Evolutionary conservation across 2,888 invertebrate species (phyloP).

Genomic region (Achlya flavicornis): DNA sequence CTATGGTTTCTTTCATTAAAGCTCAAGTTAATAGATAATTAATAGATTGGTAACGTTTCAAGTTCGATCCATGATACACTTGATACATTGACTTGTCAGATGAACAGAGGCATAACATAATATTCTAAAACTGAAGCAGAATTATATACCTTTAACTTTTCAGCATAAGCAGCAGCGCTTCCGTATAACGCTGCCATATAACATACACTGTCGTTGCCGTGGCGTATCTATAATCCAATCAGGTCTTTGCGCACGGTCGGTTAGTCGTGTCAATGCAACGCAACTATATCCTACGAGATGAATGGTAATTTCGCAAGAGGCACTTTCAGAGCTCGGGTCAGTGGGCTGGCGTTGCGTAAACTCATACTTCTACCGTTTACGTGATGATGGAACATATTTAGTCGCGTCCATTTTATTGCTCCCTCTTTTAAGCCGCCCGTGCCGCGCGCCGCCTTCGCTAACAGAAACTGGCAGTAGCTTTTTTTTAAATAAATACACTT

Average conservation of each 20-base stretch:
- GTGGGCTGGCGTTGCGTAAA: constrained; percentile 26
- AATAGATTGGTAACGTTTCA: too few relatives aligned
- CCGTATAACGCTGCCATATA: neutral
- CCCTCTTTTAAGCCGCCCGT: neutral
- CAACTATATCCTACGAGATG: constrained; percentile 9
- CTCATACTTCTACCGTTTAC: constrained; percentile 5
- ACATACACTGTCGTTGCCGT: neutral
- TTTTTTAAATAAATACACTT: too few relatives aligned
- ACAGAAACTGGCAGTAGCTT: neutral
- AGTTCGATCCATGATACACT: too few relatives aligned
- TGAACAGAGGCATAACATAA: too few relatives aligned
- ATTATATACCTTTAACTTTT: too few relatives aligned
- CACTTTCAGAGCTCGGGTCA: constrained; percentile 34
- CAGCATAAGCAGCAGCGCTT: neutral
- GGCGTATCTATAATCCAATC: neutral
- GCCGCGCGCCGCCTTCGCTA: neutral
- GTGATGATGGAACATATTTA: constrained; percentile 7
- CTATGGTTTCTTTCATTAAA: too few relatives aligned
- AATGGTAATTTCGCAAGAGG: constrained; percentile 30
- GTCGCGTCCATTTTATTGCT: constrained; percentile 1
- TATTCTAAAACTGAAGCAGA: neutral
- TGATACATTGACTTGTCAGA: too few relatives aligned
- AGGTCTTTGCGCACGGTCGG: neutral
- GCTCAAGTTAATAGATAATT: too few relatives aligned
- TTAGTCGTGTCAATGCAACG: constrained; percentile 1